Percentiles rank a stretch among this genome's conserved stretches.
phyloP scores from a whole-genome alignment of 2,888 invertebrate species.

The Apodemia hepburni region DNA sequence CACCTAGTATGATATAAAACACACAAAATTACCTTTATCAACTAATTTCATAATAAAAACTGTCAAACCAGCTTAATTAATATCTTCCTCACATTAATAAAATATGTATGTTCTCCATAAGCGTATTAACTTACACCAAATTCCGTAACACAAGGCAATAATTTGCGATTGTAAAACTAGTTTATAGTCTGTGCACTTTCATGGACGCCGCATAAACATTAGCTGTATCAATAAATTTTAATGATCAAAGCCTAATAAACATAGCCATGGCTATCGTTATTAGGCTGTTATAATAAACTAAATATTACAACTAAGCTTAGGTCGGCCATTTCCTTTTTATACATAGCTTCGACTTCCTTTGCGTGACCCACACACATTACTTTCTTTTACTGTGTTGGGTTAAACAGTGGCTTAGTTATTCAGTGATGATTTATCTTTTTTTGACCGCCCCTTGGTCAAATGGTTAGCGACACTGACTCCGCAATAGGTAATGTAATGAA shows the following conservation, averaged over 20 bases:
- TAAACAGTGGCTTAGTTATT: too few relatives aligned
- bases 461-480: too few relatives aligned
- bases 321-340: background rate
- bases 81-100: background rate
- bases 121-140: slow-evolving; percentile 6
- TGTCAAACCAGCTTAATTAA: background rate
- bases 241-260: slow-evolving; percentile 17
- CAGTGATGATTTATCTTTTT: too few relatives aligned
- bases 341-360: too few relatives aligned
- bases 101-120: background rate
- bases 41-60: background rate
- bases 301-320: slow-evolving; percentile 7
- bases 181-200: slow-evolving; percentile 15
- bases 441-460: too few relatives aligned
- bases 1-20: too few relatives aligned
- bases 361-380: too few relatives aligned
- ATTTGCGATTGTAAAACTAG: slow-evolving; percentile 19
- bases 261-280: slow-evolving; percentile 21
- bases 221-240: slow-evolving; percentile 26
- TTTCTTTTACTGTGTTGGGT: too few relatives aligned
- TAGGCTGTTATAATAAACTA: slow-evolving; percentile 14
- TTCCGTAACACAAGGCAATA: slow-evolving; percentile 5
- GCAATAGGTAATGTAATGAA: too few relatives aligned
- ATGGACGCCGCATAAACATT: slow-evolving; percentile 16
- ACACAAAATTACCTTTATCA: background rate